These are phyloP conservation scores for Geophilus truncorum DNA, from an alignment of 2,888 invertebrate genomes.

Conservation along the genomic window DNA sequence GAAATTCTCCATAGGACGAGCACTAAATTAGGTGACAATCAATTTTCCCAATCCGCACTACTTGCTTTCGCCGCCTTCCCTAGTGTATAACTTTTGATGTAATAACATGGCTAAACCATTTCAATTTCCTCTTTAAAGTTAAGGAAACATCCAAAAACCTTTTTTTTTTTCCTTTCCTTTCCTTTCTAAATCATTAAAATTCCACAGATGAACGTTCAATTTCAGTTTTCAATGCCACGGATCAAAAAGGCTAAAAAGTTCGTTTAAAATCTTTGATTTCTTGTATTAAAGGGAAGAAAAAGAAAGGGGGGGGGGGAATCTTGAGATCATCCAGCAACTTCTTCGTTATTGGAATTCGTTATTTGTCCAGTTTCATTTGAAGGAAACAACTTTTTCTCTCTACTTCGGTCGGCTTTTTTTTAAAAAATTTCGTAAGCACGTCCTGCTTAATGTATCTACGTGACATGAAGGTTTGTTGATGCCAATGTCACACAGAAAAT, in stretches of 20 bases:
- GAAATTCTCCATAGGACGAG: neutral
- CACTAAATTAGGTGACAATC: conserved; percentile 7
- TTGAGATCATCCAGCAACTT: too few species aligned
- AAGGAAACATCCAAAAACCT: neutral
- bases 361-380: neutral
- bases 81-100: neutral
- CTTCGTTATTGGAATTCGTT: neutral
- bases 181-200: neutral
- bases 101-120: neutral
- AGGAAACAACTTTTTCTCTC: neutral
- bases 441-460: neutral
- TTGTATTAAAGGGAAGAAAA: too few species aligned
- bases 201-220: too few species aligned
- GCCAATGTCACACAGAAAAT: neutral
- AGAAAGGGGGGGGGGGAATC: too few species aligned
- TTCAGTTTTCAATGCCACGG: too few species aligned
- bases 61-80: neutral
- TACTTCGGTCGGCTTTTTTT: neutral
- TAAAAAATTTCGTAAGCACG: neutral
- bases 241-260: too few species aligned
- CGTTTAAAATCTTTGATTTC: too few species aligned
- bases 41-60: neutral
- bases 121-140: neutral
- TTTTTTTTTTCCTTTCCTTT: neutral
- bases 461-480: neutral